Evolutionary conservation across 2,113 vertebrate genomes (phyloP).

Genomic region (Xyrauchen texanus): DNA sequence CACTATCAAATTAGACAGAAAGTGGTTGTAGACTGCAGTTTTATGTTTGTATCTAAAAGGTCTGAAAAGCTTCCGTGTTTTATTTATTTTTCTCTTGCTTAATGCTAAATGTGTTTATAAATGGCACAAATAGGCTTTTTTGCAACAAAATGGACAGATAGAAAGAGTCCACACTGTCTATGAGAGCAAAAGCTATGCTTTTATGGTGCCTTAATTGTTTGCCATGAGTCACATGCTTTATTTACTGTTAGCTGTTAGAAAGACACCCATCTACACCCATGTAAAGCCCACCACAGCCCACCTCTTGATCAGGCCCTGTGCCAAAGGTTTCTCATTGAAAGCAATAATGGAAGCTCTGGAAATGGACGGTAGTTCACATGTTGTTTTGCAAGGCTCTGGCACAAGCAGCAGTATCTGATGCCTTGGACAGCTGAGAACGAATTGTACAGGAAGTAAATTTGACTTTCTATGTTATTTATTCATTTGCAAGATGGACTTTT

Average conservation of each 20-base stretch:
- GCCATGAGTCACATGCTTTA: neutral
- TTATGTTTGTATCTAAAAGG: constrained; percentile 13
- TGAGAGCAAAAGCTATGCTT: neutral
- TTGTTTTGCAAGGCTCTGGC: too few relatives aligned
- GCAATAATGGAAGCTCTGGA: too few relatives aligned
- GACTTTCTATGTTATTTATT: neutral
- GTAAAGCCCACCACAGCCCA: too few relatives aligned
- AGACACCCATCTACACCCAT: neutral
- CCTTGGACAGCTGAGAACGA: too few relatives aligned
- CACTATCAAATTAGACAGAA: constrained; percentile 6
- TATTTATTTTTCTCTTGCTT: constrained; percentile 10
- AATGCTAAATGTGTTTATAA: neutral
- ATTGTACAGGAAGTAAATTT: neutral
- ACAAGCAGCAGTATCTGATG: too few relatives aligned
- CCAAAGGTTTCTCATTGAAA: too few relatives aligned
- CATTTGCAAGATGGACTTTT: neutral
- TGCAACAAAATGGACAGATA: neutral
- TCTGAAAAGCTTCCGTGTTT: constrained; percentile 1
- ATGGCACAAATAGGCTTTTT: neutral
- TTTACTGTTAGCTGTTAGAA: neutral
- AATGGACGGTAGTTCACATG: too few relatives aligned
- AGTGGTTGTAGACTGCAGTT: neutral
- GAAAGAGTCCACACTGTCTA: neutral
- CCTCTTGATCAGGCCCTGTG: too few relatives aligned
- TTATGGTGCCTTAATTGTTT: neutral